Evolutionary conservation across 2,888 invertebrate genomes (phyloP).

Genomic region (Cylindroiulus punctatus): DNA sequence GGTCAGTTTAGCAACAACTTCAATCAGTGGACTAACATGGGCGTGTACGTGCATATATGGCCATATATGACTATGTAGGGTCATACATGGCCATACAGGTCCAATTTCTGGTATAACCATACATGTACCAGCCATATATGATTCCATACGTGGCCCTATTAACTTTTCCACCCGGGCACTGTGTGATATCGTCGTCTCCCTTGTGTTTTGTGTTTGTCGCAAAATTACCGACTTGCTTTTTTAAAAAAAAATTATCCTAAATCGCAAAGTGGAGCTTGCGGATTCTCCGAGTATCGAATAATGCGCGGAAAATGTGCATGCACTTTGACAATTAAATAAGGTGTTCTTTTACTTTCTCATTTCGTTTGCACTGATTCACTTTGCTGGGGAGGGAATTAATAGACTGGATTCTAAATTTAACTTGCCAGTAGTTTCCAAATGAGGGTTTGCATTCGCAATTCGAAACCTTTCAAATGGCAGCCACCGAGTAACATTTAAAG

Average conservation of each 20-base stretch:
- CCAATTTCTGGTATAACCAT: too few relatives aligned
- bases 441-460: background rate
- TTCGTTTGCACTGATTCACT: background rate
- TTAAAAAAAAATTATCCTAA: background rate
- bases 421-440: background rate
- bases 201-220: background rate
- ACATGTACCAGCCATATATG: too few relatives aligned
- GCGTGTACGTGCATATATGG: too few relatives aligned
- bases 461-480: conserved; percentile 27
- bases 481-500: conserved; percentile 39
- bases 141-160: too few relatives aligned
- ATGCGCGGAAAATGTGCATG: background rate
- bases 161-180: too few relatives aligned
- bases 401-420: conserved; percentile 4
- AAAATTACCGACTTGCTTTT: background rate
- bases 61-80: too few relatives aligned
- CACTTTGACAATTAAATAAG: conserved; percentile 20
- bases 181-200: background rate
- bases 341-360: background rate
- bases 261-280: background rate
- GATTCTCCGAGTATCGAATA: background rate
- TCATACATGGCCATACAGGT: too few relatives aligned
- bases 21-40: too few relatives aligned
- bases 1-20: too few relatives aligned
- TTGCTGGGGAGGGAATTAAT: background rate